Base-by-base conservation (phyloP, 2,797 vertebrate genomes). In the Pantherophis alleghaniensis region DNA sequence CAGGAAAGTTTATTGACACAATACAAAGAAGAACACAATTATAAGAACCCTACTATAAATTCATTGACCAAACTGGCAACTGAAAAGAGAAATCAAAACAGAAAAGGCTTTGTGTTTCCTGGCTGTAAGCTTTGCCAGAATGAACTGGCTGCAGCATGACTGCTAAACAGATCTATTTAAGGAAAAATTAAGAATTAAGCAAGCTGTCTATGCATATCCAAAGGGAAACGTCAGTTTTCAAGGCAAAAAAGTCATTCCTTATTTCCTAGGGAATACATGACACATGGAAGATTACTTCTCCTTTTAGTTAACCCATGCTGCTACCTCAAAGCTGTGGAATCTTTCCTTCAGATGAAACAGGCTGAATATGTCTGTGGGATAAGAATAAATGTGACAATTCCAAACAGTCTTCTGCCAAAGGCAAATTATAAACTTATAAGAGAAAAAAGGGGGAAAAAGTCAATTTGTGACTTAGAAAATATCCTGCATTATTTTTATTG, bases 131-230 rank as follows among this genome's bases (percentile, higher is more conserved):
- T 91, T 42, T 87, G 89, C n/a, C 0, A 91, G 88, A 63, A 95
- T 55, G 57, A 93, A 91, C 93, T n/a, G 56, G 86, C 74, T 66
- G 94, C 69, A 94, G 94, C 42, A 16, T 0, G 37, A 83, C 87
- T 87, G 53, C 92, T 93, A 88, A 69, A 88, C 60, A 18, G 1
- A 5, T 18, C 88, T 32, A 66, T 90, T 90, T 90, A 63, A 47
- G 69, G 14, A 74, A 47, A 12, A 69, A 47, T 57, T 3, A 69
- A 87, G 91, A 37, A 18, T 63, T 26, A 37, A 56, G 32, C 86
- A 63, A 87, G 51, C 6, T 26, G 20, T 56, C 47, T 55, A 7
- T 32, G n/a, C 91, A 66, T 56, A 47, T 53, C 14, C 47, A 60
- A 61, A 59, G 53, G 55, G 10, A 26, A 7, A 5, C 24, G 24